Percentiles rank a stretch among this genome's conserved stretches.
phyloP scores from a whole-genome alignment of 2,888 invertebrate species.

The Alitta virens region DNA sequence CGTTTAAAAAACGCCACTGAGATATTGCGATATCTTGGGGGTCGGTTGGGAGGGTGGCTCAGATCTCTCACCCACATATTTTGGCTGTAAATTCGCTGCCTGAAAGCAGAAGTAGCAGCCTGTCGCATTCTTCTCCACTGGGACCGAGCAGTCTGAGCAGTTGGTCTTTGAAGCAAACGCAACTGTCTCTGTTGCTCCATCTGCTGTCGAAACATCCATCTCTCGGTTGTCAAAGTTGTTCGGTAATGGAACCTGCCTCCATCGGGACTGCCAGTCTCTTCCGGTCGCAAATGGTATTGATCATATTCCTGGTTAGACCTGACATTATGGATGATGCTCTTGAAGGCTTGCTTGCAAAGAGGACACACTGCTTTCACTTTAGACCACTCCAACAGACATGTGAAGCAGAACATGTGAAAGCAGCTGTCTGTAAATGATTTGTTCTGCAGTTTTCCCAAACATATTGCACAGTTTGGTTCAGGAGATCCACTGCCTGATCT shows the following conservation, averaged over 20 bases:
- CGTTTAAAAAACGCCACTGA: slow-evolving; percentile 49
- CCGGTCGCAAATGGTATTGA: slow-evolving; percentile 65
- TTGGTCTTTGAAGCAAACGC: slow-evolving; percentile 31
- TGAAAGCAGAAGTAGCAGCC: slow-evolving; percentile 55
- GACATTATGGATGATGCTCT: slow-evolving; percentile 88
- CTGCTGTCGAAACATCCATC: slow-evolving; percentile 27
- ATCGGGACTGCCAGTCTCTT: slow-evolving; percentile 23
- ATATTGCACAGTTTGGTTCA: slow-evolving; percentile 79
- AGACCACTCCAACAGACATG: slow-evolving; percentile 89
- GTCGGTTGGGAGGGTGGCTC: slow-evolving; percentile 63
- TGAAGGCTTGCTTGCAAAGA: slow-evolving; percentile 87
- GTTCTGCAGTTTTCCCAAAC: slow-evolving; percentile 80
- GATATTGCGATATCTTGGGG: slow-evolving; percentile 32
- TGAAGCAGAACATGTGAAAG: slow-evolving; percentile 91
- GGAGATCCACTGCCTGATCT: slow-evolving; percentile 15
- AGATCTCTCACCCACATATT: slow-evolving; percentile 75
- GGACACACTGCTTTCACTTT: slow-evolving; percentile 93
- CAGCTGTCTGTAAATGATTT: slow-evolving; percentile 91
- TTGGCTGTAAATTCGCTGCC: slow-evolving; percentile 73
- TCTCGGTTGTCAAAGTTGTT: slow-evolving; percentile 49
- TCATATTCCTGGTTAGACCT: slow-evolving; percentile 84
- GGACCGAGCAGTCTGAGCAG: slow-evolving; percentile 10
- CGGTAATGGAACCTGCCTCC: slow-evolving; percentile 51
- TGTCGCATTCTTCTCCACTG: slow-evolving; percentile 24
- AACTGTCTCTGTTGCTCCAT: slow-evolving; percentile 26